Conservation (phyloP, 2,888 invertebrate species). For the Xanthorhoe spadicearia region DNA sequence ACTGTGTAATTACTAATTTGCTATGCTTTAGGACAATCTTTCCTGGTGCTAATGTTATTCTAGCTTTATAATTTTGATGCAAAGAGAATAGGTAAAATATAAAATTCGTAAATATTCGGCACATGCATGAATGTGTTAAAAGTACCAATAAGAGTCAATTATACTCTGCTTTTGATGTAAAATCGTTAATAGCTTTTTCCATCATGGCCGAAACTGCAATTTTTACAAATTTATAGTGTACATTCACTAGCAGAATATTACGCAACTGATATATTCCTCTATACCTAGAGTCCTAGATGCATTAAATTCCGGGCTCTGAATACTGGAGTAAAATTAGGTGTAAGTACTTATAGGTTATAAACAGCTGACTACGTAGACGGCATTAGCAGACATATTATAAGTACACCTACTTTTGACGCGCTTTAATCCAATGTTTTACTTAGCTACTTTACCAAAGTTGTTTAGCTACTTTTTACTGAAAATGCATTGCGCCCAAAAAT, state of each 20-base stretch:
- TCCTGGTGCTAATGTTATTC: too few species aligned
- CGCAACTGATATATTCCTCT: too few species aligned
- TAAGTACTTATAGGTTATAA: not conserved
- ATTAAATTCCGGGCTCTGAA: not conserved
- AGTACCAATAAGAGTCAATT: too few species aligned
- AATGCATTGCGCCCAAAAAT: conserved; percentile 39
- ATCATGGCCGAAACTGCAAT: not conserved
- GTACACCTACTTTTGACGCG: not conserved
- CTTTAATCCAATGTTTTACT: not conserved
- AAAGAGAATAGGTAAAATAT: too few species aligned
- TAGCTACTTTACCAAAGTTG: not conserved
- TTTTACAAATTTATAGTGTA: not conserved
- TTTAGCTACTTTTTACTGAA: conserved; percentile 25
- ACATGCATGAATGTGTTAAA: too few species aligned
- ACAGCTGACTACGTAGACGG: not conserved
- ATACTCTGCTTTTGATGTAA: not conserved
- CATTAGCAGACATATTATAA: not conserved
- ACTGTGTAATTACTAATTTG: too few species aligned
- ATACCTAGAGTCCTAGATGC: not conserved
- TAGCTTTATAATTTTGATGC: too few species aligned
- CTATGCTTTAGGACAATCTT: too few species aligned
- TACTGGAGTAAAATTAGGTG: not conserved
- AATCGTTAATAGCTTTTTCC: not conserved
- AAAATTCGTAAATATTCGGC: too few species aligned
- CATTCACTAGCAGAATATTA: not conserved